phyloP scores from a whole-genome alignment of 2,888 invertebrate species.

The Perizoma affinitatum region DNA sequence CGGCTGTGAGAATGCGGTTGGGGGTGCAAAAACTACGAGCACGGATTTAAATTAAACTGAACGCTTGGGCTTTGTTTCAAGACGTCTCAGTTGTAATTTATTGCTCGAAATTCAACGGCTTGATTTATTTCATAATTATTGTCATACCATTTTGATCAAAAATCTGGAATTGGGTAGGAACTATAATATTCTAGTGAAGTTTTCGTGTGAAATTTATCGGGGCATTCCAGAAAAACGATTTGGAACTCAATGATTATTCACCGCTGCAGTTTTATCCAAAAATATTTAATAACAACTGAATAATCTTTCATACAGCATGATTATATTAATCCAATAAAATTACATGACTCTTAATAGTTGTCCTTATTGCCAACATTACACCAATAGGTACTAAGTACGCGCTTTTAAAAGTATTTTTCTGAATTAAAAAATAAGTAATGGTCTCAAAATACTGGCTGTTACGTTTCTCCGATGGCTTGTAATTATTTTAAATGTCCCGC shows the following conservation, averaged over 20 bases:
- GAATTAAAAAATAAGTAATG: slow-evolving; percentile 83
- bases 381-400: slow-evolving; percentile 72
- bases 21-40: slow-evolving; percentile 82
- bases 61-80: slow-evolving; percentile 71
- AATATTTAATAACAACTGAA: slow-evolving; percentile 41
- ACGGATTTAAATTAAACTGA: slow-evolving; percentile 80
- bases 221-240: no score
- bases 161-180: not conserved
- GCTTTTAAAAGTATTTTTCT: slow-evolving; percentile 75
- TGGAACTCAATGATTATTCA: slow-evolving; percentile 26
- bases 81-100: slow-evolving; percentile 30
- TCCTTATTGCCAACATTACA: slow-evolving; percentile 67
- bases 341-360: slow-evolving; percentile 61
- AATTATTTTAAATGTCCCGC: slow-evolving; percentile 85
- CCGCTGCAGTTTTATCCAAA: slow-evolving; percentile 40
- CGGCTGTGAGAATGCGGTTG: slow-evolving; percentile 84
- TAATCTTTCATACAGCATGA: slow-evolving; percentile 48
- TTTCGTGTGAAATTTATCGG: no score
- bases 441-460: slow-evolving; percentile 83
- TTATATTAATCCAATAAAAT: slow-evolving; percentile 58
- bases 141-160: slow-evolving; percentile 1
- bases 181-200: no score
- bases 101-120: slow-evolving; percentile 26
- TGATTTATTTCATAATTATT: slow-evolving; percentile 17
- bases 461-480: slow-evolving; percentile 81